phyloP scores from a whole-genome alignment of 1,140 invertebrate species.

The Pseudomyrmex dendroicus region DNA sequence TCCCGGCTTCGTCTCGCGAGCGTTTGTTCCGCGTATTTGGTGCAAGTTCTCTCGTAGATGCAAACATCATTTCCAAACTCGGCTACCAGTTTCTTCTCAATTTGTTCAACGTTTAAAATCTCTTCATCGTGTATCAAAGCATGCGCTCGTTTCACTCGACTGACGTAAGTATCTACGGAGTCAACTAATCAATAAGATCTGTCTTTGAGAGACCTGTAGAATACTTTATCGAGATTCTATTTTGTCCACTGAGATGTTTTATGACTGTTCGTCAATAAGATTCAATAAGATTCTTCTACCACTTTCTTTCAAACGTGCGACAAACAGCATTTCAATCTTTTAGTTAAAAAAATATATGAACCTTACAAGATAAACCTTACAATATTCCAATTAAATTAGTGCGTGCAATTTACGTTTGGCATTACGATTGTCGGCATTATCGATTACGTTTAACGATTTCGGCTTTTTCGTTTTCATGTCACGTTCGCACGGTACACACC shows the following conservation, averaged over 20 bases:
- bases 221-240: background rate
- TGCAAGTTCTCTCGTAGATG: slow-evolving; percentile 89
- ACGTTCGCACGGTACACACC: too few relatives aligned
- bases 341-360: background rate
- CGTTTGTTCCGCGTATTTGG: slow-evolving; percentile 87
- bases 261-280: background rate
- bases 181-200: background rate
- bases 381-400: background rate
- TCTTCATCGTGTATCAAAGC: slow-evolving; percentile 81
- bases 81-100: slow-evolving; percentile 89
- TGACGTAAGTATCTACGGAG: slow-evolving; percentile 87
- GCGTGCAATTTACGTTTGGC: too few relatives aligned
- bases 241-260: slow-evolving; percentile 2
- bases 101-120: slow-evolving; percentile 87
- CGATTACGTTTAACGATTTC: too few relatives aligned
- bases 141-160: slow-evolving; percentile 83
- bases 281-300: background rate
- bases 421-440: too few relatives aligned
- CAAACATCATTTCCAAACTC: slow-evolving; percentile 90
- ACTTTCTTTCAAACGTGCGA: background rate
- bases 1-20: slow-evolving; percentile 79
- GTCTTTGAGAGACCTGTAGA: background rate
- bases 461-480: too few relatives aligned
- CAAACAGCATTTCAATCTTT: background rate
- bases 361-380: background rate